Evolutionary conservation across 2,888 invertebrate species (phyloP).

Genomic region (Heliconius sara): DNA sequence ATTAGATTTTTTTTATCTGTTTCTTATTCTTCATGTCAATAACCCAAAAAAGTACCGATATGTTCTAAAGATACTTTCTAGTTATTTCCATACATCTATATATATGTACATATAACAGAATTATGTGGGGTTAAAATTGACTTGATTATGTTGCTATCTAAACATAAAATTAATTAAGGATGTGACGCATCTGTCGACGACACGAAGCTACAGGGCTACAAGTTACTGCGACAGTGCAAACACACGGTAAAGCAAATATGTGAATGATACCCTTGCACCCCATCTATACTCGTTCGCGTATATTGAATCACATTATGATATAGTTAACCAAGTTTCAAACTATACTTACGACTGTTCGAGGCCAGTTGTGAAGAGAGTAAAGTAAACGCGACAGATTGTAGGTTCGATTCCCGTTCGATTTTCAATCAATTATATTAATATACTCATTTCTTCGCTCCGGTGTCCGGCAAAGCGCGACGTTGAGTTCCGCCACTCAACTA

Average conservation of each 20-base stretch:
- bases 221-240: conserved; percentile 56
- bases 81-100: background rate
- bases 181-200: conserved; percentile 51
- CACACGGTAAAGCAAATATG: conserved; percentile 64
- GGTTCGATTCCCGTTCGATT: no score
- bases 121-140: conserved; percentile 25
- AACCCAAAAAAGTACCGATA: background rate
- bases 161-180: conserved; percentile 48
- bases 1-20: no score
- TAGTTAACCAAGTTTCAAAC: background rate
- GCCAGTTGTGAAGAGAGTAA: no score
- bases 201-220: conserved; percentile 42
- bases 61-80: background rate
- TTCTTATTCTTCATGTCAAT: background rate
- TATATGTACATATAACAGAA: background rate
- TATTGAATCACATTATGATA: conserved; percentile 20
- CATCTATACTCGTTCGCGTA: conserved; percentile 37
- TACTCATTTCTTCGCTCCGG: no score
- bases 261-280: conserved; percentile 66
- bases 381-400: no score
- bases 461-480: no score
- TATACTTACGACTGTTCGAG: no score
- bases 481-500: no score
- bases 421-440: no score
- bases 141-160: conserved; percentile 34